Conservation (phyloP, 92 coral and sea anemone species). For the Phenganax stokvisi region DNA sequence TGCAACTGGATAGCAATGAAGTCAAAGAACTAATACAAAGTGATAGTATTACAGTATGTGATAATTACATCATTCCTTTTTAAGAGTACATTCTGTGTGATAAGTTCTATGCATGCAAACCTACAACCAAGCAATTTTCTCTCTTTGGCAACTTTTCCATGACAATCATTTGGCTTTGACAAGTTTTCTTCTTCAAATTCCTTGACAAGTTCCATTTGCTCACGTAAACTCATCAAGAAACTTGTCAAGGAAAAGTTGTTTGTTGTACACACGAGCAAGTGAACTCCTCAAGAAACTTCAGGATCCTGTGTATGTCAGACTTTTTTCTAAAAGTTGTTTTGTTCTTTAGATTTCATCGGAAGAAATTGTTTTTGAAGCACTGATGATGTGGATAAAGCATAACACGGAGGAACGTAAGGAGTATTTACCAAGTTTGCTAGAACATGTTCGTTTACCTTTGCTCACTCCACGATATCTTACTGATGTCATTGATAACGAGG, state of each 20-base stretch:
- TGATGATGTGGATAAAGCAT: slow-evolving; percentile 81
- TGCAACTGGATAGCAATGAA: slow-evolving; percentile 60
- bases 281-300: neutral
- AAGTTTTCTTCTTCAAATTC: neutral
- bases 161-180: neutral
- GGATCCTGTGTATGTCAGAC: neutral
- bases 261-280: too few species aligned
- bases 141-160: neutral
- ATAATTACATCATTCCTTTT: neutral
- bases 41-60: slow-evolving; percentile 80
- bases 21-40: slow-evolving; percentile 59
- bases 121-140: too few species aligned
- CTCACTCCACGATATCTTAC: slow-evolving; percentile 89
- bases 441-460: slow-evolving; percentile 70
- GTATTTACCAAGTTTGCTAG: slow-evolving; percentile 60
- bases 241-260: too few species aligned
- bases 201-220: too few species aligned
- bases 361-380: slow-evolving; percentile 89
- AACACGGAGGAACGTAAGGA: slow-evolving; percentile 65
- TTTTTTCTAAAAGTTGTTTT: neutral
- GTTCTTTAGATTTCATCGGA: slow-evolving; percentile 79
- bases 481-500: slow-evolving; percentile 80
- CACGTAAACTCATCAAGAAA: too few species aligned
- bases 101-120: too few species aligned
- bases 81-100: too few species aligned